Percentiles rank a stretch among this genome's conserved stretches.
Evolutionary conservation across 1,140 invertebrate genomes (phyloP).

Genomic region (Drosophila malerkotliana): DNA sequence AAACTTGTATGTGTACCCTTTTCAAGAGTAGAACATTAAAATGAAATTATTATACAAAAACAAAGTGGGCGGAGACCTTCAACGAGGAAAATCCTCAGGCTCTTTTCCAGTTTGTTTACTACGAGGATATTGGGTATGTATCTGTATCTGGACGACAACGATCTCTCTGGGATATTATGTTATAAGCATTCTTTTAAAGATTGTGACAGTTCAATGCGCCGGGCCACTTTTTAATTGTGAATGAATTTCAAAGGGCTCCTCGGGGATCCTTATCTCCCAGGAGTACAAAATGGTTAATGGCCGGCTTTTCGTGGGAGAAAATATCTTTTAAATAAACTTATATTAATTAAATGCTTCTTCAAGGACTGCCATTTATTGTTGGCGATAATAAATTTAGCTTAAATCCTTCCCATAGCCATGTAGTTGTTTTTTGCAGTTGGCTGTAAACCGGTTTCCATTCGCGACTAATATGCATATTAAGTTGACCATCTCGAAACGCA

Average conservation of each 20-base stretch:
- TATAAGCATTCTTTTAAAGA: conserved; percentile 64
- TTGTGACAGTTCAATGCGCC: conserved; percentile 68
- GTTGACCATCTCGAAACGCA: conserved; percentile 43
- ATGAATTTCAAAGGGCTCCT: conserved; percentile 17
- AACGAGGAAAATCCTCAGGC: conserved; percentile 3
- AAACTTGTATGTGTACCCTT: too few species aligned
- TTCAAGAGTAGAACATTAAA: conserved; percentile 30
- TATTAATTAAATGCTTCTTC: not conserved
- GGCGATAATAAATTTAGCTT: conserved; percentile 27
- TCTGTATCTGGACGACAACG: conserved; percentile 13
- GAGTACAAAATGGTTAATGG: conserved; percentile 10
- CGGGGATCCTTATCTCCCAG: conserved; percentile 18
- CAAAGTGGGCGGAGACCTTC: conserved; percentile 39
- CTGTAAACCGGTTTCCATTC: conserved; percentile 16
- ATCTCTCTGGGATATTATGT: conserved; percentile 56
- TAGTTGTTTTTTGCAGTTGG: not conserved
- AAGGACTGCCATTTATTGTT: conserved; percentile 11
- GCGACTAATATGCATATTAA: conserved; percentile 55
- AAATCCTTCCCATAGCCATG: conserved; percentile 15
- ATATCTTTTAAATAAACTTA: not conserved
- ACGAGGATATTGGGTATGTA: not conserved
- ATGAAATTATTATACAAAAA: conserved; percentile 72
- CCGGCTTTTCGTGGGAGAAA: not conserved
- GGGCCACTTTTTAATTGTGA: conserved; percentile 46
- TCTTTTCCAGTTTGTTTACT: conserved; percentile 22